These are phyloP conservation scores for Eulithis prunata DNA, from an alignment of 2,888 invertebrate genomes.

Conservation along the genomic window DNA sequence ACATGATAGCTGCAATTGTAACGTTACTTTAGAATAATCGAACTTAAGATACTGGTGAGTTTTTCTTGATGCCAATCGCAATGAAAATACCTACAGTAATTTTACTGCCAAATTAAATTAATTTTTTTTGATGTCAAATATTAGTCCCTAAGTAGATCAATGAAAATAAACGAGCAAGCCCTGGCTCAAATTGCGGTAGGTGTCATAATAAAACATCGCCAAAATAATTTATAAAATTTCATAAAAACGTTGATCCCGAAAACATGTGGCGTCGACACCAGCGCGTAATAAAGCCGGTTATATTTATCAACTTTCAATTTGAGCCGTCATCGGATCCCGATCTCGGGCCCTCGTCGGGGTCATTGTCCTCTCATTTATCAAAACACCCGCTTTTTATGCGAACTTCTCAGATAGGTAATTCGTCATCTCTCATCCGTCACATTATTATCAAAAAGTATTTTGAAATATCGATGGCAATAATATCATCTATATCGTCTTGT, in stretches of 20 bases:
- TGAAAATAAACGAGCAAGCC: neutral
- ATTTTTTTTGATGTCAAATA: neutral
- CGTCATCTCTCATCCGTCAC: constrained; percentile 29
- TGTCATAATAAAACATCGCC: neutral
- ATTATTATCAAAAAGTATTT: constrained; percentile 28
- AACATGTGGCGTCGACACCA: constrained; percentile 17
- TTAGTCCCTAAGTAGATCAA: neutral
- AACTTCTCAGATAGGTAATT: constrained; percentile 41
- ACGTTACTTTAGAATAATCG: too few species aligned
- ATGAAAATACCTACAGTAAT: too few species aligned
- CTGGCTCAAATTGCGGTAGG: neutral
- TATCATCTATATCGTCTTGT: constrained; percentile 34
- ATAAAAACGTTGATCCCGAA: constrained; percentile 9
- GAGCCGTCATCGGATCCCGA: constrained; percentile 41
- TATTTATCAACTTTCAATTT: constrained; percentile 41
- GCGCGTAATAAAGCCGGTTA: constrained; percentile 36
- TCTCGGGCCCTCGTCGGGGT: constrained; percentile 22
- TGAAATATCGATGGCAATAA: constrained; percentile 21
- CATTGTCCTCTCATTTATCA: constrained; percentile 53
- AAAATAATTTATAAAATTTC: constrained; percentile 5
- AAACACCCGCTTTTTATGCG: constrained; percentile 53
- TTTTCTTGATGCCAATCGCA: too few species aligned
- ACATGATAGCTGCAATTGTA: too few species aligned
- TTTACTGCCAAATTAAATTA: too few species aligned
- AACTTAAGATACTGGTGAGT: too few species aligned